phyloP scores from a whole-genome alignment of 2,797 vertebrate species.

The Pristis pectinata region DNA sequence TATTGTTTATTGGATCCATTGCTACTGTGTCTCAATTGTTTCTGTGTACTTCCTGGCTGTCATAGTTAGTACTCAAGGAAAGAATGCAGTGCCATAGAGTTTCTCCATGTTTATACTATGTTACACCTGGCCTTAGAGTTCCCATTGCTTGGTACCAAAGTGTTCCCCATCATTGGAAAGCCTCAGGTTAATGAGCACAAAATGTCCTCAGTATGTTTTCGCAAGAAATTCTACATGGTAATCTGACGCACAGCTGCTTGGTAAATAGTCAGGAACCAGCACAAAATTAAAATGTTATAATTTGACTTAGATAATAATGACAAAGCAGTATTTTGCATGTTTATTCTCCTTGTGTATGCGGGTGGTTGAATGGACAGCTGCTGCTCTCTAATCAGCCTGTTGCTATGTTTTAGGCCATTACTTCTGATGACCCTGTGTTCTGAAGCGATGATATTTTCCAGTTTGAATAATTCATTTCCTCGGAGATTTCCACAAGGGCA shows the following conservation, averaged over 20 bases:
- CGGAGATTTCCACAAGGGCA: not conserved
- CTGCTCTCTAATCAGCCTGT: not conserved
- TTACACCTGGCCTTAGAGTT: not conserved
- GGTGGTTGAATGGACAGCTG: not conserved
- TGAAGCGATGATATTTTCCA: not conserved
- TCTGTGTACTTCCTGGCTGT: not conserved
- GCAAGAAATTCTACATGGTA: not conserved
- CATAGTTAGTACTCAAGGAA: not conserved
- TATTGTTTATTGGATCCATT: not conserved
- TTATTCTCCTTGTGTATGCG: not conserved
- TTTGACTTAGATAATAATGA: not conserved
- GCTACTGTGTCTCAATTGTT: not conserved
- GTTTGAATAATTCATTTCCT: constrained; percentile 1
- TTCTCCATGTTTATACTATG: not conserved
- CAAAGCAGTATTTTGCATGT: not conserved
- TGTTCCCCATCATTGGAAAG: not conserved
- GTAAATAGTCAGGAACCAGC: not conserved
- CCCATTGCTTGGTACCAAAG: not conserved
- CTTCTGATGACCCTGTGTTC: constrained; percentile 6
- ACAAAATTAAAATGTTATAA: not conserved
- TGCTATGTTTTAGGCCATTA: not conserved
- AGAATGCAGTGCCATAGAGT: not conserved
- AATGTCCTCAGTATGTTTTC: not conserved
- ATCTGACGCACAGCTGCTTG: not conserved
- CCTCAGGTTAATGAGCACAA: not conserved